These are phyloP conservation scores for Hypolimnas misippus DNA, from an alignment of 2,888 invertebrate genomes.

Conservation along the genomic window DNA sequence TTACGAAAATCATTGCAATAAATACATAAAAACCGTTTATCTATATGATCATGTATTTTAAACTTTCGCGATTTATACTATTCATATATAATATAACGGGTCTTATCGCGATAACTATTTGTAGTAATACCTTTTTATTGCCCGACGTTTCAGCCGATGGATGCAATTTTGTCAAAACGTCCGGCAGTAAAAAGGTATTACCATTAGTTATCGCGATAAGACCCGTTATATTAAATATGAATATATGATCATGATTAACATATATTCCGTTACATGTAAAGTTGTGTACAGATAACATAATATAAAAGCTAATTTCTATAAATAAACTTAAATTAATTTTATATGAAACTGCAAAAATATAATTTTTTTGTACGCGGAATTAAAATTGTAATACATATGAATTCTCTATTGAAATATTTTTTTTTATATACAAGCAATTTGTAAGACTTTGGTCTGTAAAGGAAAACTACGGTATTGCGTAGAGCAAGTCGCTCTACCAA, in stretches of 20 bases:
- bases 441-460: conserved; percentile 20
- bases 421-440: conserved; percentile 12
- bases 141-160: too few relatives aligned
- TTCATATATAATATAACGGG: too few relatives aligned
- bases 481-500: neutral
- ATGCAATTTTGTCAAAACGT: too few relatives aligned
- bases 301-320: neutral
- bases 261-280: neutral
- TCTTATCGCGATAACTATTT: too few relatives aligned
- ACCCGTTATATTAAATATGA: too few relatives aligned
- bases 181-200: too few relatives aligned
- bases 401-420: neutral
- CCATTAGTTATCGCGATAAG: too few relatives aligned
- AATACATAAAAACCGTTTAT: conserved; percentile 3
- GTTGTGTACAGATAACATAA: neutral
- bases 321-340: neutral
- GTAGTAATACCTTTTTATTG: too few relatives aligned
- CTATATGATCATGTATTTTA: too few relatives aligned
- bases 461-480: conserved; percentile 18
- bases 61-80: too few relatives aligned
- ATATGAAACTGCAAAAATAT: neutral
- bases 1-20: conserved; percentile 3
- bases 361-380: conserved; percentile 6
- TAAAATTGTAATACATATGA: conserved; percentile 5
- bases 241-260: neutral